Conservation (phyloP, 2,797 vertebrate species). For the Miichthys miiuy region DNA sequence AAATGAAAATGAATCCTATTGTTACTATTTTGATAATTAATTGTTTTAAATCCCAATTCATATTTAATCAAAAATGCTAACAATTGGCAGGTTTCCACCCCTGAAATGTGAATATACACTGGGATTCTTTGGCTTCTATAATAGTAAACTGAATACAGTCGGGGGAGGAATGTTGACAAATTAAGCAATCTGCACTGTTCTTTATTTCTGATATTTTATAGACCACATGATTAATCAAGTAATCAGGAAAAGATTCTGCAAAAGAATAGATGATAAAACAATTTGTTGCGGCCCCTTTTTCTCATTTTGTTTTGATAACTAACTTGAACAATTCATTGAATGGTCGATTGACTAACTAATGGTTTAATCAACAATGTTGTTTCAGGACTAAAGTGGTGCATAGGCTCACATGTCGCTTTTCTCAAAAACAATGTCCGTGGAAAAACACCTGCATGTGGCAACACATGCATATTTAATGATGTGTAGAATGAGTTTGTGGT, state of each 20-base stretch:
- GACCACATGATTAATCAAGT: neutral
- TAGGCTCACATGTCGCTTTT: neutral
- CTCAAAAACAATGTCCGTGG: slow-evolving; percentile 31
- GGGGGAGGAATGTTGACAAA: no score
- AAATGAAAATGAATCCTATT: neutral
- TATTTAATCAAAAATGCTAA: neutral
- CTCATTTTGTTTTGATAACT: neutral
- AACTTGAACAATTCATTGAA: neutral
- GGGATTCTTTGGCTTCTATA: neutral
- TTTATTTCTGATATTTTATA: no score
- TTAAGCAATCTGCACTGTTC: no score
- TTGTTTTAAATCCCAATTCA: no score
- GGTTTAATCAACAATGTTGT: neutral
- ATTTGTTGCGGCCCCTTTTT: neutral
- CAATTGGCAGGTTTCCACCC: neutral
- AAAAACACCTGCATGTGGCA: slow-evolving; percentile 57
- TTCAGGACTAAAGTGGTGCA: neutral
- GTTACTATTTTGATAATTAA: neutral
- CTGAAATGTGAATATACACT: neutral
- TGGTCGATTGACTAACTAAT: neutral
- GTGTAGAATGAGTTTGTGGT: slow-evolving; percentile 48
- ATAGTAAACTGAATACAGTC: no score
- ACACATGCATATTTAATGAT: slow-evolving; percentile 71
- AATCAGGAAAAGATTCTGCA: neutral
- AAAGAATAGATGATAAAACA: neutral